phyloP scores from a whole-genome alignment of 2,113 vertebrate species.

The Eptesicus fuscus region DNA sequence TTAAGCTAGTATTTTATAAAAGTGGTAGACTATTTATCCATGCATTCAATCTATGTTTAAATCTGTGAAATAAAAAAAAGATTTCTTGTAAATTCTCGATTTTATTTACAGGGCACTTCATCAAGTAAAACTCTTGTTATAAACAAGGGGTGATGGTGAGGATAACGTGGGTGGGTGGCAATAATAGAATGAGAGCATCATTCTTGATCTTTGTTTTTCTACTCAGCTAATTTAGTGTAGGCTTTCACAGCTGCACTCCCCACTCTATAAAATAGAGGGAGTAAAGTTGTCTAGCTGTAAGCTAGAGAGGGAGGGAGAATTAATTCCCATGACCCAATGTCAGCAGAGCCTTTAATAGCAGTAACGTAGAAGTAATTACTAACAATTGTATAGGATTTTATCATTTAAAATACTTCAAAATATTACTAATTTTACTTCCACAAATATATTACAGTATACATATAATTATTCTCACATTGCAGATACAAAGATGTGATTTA shows the following conservation, averaged over 20 bases:
- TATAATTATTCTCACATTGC: neutral
- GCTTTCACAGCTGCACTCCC: slow-evolving; percentile 19
- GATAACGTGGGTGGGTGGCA: neutral
- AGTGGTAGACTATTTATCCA: slow-evolving; percentile 60
- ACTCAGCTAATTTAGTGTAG: slow-evolving; percentile 46
- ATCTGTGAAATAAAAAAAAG: slow-evolving; percentile 44
- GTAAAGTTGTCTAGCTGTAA: slow-evolving; percentile 2
- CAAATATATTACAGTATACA: neutral
- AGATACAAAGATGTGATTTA: neutral
- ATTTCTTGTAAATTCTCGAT: slow-evolving; percentile 55
- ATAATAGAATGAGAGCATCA: slow-evolving; percentile 3
- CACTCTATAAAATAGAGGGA: slow-evolving; percentile 49
- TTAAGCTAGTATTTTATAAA: slow-evolving; percentile 53
- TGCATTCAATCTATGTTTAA: slow-evolving; percentile 58
- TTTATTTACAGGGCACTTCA: slow-evolving; percentile 54
- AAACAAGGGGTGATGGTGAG: neutral
- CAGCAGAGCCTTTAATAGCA: neutral
- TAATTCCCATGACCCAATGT: neutral
- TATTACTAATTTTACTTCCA: neutral
- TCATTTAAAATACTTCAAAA: neutral
- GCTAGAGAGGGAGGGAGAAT: neutral
- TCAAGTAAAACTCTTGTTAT: slow-evolving; percentile 38
- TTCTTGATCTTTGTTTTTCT: slow-evolving; percentile 52
- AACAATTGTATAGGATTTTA: neutral
- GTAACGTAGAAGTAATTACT: neutral